Base-by-base conservation (phyloP, 2,797 vertebrate species). In the Syngnathus acus region DNA sequence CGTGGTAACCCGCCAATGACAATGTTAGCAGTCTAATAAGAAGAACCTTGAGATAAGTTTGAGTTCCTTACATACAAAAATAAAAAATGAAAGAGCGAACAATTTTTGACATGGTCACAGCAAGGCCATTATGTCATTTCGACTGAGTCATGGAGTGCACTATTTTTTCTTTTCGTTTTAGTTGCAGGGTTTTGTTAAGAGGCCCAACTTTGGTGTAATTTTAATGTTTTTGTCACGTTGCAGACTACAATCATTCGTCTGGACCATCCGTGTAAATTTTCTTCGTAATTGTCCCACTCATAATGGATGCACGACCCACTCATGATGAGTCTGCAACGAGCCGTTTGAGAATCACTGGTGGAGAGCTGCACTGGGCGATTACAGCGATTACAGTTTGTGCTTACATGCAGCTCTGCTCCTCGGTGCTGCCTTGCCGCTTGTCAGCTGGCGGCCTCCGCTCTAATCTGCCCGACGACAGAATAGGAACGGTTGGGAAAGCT, bases 351-450 rank as follows among this genome's bases (percentile, higher is more conserved):
- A 86, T 88, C 85, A 78, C 71, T 40, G 37, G n/a, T 54, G 51
- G 7, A 10, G 51, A 54, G 21, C 51, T 26, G 11, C 23, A 26
- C 23, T 1, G 4, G 4, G 84, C 71, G 85, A 89, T 90, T 89
- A 88, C 61, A 80, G 86, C 78, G 82, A 85, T 86, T 87, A 86
- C 79, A 76, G 80, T 82, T 82, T 82, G 85, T 86, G 85, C 83
- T 88, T 88, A 86, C 86, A 84, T 65, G 69, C 82, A 68, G 78
- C 79, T 85, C 79, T 71, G 65, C 70, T 71, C 78, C 86, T 87
- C 82, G 83, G 80, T 77, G 85, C 77, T 80, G 78, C 83, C 76
- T 85, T 84, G 75, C 73, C 80, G 77, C 72, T 73, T 23, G 78
- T 86, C 87, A 89, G 82, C 79, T 87, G 86, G 85, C 82, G 80